Conservation (phyloP, 2,797 vertebrate species). For the Muscicapa comitata region DNA sequence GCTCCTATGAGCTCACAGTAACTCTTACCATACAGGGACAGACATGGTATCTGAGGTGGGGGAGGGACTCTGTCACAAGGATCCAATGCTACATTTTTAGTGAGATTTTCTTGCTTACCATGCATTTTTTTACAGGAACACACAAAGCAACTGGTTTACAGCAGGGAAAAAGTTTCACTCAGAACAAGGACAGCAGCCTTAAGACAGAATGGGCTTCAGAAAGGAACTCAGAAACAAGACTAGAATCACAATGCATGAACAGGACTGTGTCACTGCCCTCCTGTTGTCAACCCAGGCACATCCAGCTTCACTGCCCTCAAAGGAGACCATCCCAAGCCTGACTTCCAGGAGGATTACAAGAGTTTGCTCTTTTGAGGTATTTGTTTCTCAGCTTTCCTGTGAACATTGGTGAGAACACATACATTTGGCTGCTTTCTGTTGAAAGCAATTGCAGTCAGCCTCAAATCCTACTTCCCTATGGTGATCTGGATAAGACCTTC, state of each 20-base stretch:
- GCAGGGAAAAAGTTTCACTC: not conserved
- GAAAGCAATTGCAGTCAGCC: not conserved
- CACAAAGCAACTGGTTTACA: not conserved
- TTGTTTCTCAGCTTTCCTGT: not conserved
- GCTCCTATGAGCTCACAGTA: not conserved
- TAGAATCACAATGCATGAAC: not conserved
- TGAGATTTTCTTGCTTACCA: not conserved
- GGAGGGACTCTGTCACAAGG: not conserved
- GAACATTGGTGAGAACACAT: not conserved
- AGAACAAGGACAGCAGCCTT: not conserved
- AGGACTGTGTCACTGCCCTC: not conserved
- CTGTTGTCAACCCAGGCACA: not conserved
- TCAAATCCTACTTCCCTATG: not conserved
- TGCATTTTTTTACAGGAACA: not conserved
- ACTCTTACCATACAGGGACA: not conserved
- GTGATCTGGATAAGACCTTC: not conserved
- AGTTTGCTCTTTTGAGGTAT: not conserved
- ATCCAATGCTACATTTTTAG: not conserved
- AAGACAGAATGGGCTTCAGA: not conserved
- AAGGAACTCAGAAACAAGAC: not conserved
- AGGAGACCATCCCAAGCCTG: not conserved
- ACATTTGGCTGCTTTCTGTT: not conserved
- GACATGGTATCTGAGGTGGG: not conserved
- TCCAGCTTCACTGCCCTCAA: not conserved
- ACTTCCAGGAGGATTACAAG: not conserved